Evolutionary conservation across 2,888 invertebrate genomes (phyloP).

Genomic region (Drosophila diplacantha): DNA sequence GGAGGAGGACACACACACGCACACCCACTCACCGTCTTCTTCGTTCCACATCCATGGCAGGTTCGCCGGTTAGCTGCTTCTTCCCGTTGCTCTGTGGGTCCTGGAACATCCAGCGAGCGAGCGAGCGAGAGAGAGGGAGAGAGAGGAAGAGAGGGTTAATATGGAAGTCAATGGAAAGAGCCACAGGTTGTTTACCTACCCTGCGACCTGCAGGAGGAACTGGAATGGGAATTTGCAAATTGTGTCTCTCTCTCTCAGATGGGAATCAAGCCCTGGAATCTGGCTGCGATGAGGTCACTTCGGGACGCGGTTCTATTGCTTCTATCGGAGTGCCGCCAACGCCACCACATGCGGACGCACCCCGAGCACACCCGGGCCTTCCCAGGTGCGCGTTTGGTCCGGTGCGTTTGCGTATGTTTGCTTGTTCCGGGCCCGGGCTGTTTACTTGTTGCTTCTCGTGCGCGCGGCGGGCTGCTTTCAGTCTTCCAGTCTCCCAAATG

Average conservation of each 20-base stretch:
- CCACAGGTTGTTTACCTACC: conserved; percentile 8
- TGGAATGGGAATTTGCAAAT: conserved; percentile 1
- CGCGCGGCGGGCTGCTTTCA: conserved; percentile 1
- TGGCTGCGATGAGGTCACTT: conserved; percentile 21
- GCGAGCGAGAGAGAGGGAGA: background rate
- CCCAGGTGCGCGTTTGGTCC: conserved; percentile 20
- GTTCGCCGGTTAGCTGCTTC: conserved; percentile 23
- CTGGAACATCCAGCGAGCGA: background rate
- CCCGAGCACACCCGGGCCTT: conserved; percentile 31
- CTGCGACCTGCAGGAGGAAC: conserved; percentile 8
- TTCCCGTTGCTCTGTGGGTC: background rate
- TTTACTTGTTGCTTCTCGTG: conserved; percentile 13
- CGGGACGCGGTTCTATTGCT: conserved; percentile 28
- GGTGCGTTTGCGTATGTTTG: conserved; percentile 7
- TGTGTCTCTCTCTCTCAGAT: background rate
- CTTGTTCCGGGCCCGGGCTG: conserved; percentile 6
- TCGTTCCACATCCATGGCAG: conserved; percentile 60
- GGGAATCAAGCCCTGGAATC: conserved; percentile 4
- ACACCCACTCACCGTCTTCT: conserved; percentile 57
- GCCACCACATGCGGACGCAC: conserved; percentile 57
- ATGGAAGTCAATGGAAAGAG: background rate
- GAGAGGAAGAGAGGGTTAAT: background rate
- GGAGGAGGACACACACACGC: background rate
- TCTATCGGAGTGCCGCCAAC: conserved; percentile 50
- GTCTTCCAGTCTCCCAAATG: background rate